Base-by-base conservation (phyloP, 2,797 vertebrate genomes). In the Rachycentron canadum region DNA sequence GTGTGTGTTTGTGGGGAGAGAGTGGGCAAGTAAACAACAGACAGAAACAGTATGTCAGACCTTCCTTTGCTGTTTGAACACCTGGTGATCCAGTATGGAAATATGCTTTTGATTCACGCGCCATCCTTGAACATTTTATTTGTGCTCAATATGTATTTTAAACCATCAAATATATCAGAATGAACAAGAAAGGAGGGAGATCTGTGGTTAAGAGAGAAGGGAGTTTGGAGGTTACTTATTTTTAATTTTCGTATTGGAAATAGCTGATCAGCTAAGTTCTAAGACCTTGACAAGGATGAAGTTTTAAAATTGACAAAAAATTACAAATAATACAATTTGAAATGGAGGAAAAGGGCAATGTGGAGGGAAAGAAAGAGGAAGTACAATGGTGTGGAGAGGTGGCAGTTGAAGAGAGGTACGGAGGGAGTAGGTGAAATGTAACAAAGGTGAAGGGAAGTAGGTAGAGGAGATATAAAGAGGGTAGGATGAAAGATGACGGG, bases 31-130 rank as follows among this genome's bases (percentile, higher is more conserved):
- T 84, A 87, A 89, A 89, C 83, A 89, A 66, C 71, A 81, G 77
- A 83, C 49, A 72, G 60, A 78, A 85, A 79, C 86, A 82, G 50
- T 83, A 86, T 86, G 83, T 78, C 72, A 67, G 34, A 73, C 28
- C 59, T 38, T 78, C 38, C 58, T 83, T 69, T 69, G 62, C 70
- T 64, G 64, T 79, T 77, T 72, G 66, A 86, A 80, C 72, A 77
- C 45, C 75, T 19, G 21, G 53, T n/a, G 25, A 74, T 77, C 52
- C 45, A 71, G 3, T 65, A 70, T 76, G 70, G 71, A 76, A 70
- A 76, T 65, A 41, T 57, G 78, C 49, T 34, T 45, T 65, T 73
- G 55, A 75, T 71, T 72, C 53, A 68, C 45, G 19, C 1, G n/a
- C 26, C 45, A 43, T 79, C 8, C 16, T 53, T 23, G 30, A 45